phyloP scores from a whole-genome alignment of 2,113 vertebrate genomes.

The Panthera leo region DNA sequence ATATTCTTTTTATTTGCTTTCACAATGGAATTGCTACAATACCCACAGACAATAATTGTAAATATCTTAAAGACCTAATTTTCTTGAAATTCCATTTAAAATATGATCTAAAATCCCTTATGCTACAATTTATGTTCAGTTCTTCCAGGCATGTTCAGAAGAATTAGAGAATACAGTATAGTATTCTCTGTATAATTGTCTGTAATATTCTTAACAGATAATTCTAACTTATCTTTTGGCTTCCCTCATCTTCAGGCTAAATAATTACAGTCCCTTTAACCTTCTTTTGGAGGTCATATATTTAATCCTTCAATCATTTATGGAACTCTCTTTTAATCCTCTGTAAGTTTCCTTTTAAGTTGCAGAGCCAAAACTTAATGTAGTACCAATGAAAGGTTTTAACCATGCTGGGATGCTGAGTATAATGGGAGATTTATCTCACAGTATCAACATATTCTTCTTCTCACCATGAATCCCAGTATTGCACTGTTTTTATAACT shows the following conservation, averaged over 20 bases:
- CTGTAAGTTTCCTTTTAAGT: conserved; percentile 49
- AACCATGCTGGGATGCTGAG: conserved; percentile 22
- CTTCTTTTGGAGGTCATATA: conserved; percentile 55
- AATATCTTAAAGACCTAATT: not conserved
- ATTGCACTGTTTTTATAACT: conserved; percentile 52
- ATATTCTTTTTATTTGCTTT: conserved; percentile 8
- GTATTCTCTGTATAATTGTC: conserved; percentile 3
- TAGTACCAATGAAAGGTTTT: conserved; percentile 43
- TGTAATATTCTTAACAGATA: conserved; percentile 43
- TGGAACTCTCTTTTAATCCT: conserved; percentile 58
- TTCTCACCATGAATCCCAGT: conserved; percentile 51
- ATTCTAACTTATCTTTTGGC: conserved; percentile 52
- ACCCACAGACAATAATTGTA: not conserved
- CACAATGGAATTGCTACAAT: not conserved
- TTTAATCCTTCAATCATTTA: conserved; percentile 73
- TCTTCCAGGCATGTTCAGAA: not conserved
- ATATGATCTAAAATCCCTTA: conserved; percentile 5
- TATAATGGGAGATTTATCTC: conserved; percentile 60
- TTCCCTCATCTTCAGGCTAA: conserved; percentile 40
- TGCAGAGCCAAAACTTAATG: conserved; percentile 39
- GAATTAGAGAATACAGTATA: not conserved
- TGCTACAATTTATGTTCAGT: conserved; percentile 25
- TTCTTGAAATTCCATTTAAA: conserved; percentile 2
- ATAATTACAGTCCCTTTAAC: conserved; percentile 68
- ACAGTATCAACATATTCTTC: conserved; percentile 57